These are phyloP conservation scores for Clunio marinus DNA, from an alignment of 2,888 invertebrate species.

Conservation along the genomic window DNA sequence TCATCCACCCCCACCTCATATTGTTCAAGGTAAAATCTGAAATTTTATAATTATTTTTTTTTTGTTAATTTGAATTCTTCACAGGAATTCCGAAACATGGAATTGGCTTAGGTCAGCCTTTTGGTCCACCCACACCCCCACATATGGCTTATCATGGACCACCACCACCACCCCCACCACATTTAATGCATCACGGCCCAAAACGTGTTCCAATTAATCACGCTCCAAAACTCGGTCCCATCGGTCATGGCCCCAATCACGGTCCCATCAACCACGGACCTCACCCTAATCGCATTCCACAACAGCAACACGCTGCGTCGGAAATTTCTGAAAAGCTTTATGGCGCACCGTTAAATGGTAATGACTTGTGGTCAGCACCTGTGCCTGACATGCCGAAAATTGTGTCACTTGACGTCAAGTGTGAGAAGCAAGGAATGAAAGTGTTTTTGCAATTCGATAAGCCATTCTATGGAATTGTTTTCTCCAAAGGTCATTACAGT, in stretches of 20 bases:
- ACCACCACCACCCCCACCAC: constrained; percentile 60
- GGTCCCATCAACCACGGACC: neutral
- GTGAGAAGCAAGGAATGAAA: constrained; percentile 91
- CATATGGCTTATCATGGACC: constrained; percentile 70
- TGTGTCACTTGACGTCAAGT: constrained; percentile 85
- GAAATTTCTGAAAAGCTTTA: constrained; percentile 46
- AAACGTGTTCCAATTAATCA: constrained; percentile 47
- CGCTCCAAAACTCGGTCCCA: constrained; percentile 42
- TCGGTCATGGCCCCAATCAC: neutral
- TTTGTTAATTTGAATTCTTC: constrained; percentile 50
- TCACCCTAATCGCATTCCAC: constrained; percentile 38
- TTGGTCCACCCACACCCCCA: constrained; percentile 54
- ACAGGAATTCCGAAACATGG: constrained; percentile 53
- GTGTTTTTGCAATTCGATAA: constrained; percentile 91
- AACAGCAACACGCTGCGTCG: constrained; percentile 40
- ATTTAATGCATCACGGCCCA: constrained; percentile 51
- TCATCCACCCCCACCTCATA: constrained; percentile 47
- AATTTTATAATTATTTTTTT: constrained; percentile 25
- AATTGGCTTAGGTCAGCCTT: constrained; percentile 51
- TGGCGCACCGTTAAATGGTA: constrained; percentile 51
- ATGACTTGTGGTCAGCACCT: constrained; percentile 81
- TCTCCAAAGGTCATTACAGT: constrained; percentile 91
- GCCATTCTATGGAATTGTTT: constrained; percentile 92
- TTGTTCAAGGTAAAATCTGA: constrained; percentile 46
- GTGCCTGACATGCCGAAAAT: constrained; percentile 91